Conservation (phyloP, 2,113 vertebrate genomes). For the Anolis sagrei region DNA sequence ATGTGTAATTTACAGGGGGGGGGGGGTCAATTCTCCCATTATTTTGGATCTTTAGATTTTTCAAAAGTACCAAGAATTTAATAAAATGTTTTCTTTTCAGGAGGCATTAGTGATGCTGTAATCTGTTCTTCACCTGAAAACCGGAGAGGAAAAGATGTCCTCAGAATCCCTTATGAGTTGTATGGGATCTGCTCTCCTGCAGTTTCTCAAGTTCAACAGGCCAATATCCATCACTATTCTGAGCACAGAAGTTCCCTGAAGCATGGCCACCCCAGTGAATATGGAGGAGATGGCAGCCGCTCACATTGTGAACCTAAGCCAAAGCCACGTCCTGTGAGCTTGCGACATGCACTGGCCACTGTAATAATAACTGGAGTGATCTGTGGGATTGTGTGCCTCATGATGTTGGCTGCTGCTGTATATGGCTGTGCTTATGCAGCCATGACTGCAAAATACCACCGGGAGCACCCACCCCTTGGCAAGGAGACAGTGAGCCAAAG, state of each 20-base stretch:
- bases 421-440: constrained; percentile 95
- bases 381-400: constrained; percentile 92
- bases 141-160: constrained; percentile 87
- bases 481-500: constrained; percentile 52
- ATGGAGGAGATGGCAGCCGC: constrained; percentile 21
- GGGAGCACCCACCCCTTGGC: constrained; percentile 68
- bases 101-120: constrained; percentile 87
- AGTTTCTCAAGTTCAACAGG: constrained; percentile 76
- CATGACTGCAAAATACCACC: constrained; percentile 87
- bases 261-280: constrained; percentile 45
- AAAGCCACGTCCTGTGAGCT: constrained; percentile 80
- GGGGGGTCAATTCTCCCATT: constrained; percentile 14
- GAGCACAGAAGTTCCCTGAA: constrained; percentile 71
- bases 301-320: constrained; percentile 85
- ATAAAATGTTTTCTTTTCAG: constrained; percentile 63
- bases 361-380: constrained; percentile 92
- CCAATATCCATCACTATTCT: constrained; percentile 75
- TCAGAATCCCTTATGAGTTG: constrained; percentile 90
- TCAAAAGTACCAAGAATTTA: background rate
- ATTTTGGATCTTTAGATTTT: constrained; percentile 13
- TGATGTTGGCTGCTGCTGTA: constrained; percentile 94
- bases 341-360: constrained; percentile 92
- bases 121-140: constrained; percentile 84
- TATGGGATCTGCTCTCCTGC: constrained; percentile 85
- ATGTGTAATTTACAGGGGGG: constrained; percentile 10